Evolutionary conservation across 2,113 vertebrate genomes (phyloP).

Genomic region (Gambusia affinis): DNA sequence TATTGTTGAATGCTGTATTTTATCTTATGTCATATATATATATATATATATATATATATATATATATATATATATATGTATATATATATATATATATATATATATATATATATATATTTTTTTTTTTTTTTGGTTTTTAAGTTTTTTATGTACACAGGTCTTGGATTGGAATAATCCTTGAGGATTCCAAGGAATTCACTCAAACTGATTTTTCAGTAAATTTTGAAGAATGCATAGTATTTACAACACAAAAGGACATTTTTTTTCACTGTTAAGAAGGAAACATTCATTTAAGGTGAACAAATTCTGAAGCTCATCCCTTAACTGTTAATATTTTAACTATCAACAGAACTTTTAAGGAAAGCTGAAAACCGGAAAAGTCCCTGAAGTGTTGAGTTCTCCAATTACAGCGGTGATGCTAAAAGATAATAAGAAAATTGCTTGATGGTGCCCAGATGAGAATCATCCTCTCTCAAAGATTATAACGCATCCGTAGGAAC

Average conservation of each 20-base stretch:
- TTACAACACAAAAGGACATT: neutral
- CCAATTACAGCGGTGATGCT: constrained; percentile 46
- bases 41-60: no score
- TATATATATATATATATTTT: no score
- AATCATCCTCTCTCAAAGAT: constrained; percentile 30
- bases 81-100: no score
- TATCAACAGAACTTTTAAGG: constrained; percentile 18
- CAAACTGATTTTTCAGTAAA: neutral
- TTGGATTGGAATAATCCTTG: neutral
- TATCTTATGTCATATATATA: neutral
- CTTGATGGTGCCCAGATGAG: constrained; percentile 50
- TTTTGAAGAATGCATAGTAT: neutral
- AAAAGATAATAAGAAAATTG: constrained; percentile 38
- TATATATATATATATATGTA: no score
- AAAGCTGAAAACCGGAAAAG: constrained; percentile 45
- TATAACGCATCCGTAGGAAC: constrained; percentile 38
- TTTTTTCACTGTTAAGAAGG: neutral
- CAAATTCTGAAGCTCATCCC: constrained; percentile 31
- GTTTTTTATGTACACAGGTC: neutral
- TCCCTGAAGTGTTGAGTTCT: constrained; percentile 8
- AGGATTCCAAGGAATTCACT: neutral
- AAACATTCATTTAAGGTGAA: constrained; percentile 5
- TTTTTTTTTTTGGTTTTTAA: neutral
- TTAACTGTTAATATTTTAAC: constrained; percentile 29
- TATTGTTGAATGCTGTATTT: neutral